Evolutionary conservation across 2,797 vertebrate species (phyloP).

Genomic region (Sebastes hubbsi): DNA sequence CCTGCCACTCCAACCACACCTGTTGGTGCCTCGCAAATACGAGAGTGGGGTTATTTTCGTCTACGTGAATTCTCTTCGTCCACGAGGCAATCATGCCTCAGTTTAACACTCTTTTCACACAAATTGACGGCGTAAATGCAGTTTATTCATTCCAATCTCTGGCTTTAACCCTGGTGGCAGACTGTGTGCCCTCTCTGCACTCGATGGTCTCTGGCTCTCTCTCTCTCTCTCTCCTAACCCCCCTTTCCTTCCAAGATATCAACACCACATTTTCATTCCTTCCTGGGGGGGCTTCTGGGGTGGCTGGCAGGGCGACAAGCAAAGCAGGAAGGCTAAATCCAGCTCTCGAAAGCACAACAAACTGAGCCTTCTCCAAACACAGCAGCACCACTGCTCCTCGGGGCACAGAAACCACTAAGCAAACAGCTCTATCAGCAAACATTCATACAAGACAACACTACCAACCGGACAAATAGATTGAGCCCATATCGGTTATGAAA

Average conservation of each 20-base stretch:
- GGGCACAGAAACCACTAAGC: conserved; percentile 46
- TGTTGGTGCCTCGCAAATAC: neutral
- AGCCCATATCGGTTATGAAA: conserved; percentile 11
- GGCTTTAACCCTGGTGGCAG: neutral
- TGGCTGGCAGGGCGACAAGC: conserved; percentile 72
- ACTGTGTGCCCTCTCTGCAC: conserved; percentile 15
- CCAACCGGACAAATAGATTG: conserved; percentile 9
- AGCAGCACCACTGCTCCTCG: conserved; percentile 40
- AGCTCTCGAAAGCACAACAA: conserved; percentile 75
- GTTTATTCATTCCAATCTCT: neutral
- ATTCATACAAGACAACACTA: conserved; percentile 25
- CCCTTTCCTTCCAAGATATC: conserved; percentile 44
- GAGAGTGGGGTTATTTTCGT: neutral
- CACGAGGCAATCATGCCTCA: neutral
- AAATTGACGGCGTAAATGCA: conserved; percentile 1
- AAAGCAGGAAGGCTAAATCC: conserved; percentile 79
- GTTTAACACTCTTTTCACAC: neutral
- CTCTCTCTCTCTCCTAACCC: neutral
- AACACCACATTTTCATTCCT: conserved; percentile 66
- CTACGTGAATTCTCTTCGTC: neutral
- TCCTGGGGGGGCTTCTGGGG: conserved; percentile 57
- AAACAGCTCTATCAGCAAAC: conserved; percentile 56
- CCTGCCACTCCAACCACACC: conserved; percentile 36
- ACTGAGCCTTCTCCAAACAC: conserved; percentile 70
- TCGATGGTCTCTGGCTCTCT: conserved; percentile 3